Evolutionary conservation across 2,888 invertebrate species (phyloP).

Genomic region (Tromatobia lineatoria): DNA sequence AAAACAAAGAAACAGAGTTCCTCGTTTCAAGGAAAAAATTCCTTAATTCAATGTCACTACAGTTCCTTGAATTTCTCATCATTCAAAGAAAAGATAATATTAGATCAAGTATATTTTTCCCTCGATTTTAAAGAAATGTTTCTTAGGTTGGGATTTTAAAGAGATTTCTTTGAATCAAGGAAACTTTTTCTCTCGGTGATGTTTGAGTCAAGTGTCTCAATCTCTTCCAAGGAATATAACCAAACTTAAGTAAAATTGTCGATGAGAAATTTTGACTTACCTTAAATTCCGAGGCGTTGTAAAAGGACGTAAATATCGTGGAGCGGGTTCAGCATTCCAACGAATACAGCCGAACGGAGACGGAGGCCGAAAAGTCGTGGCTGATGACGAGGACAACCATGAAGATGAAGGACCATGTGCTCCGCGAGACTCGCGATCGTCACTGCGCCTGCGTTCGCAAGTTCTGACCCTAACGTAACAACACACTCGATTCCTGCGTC

Average conservation of each 20-base stretch:
- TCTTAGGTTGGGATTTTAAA: no score
- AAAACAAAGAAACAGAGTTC: no score
- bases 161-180: no score
- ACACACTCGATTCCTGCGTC: slow-evolving; percentile 62
- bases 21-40: no score
- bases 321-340: not conserved
- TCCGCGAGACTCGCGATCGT: slow-evolving; percentile 80
- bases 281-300: slow-evolving; percentile 10
- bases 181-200: no score
- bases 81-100: no score
- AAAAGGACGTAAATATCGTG: slow-evolving; percentile 22
- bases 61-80: no score
- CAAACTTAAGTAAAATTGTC: not conserved
- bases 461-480: slow-evolving; percentile 78
- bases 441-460: slow-evolving; percentile 83
- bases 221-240: not conserved
- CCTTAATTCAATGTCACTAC: no score
- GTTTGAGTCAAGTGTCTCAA: not conserved
- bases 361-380: slow-evolving; percentile 43
- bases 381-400: slow-evolving; percentile 45
- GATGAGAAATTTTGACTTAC: slow-evolving; percentile 1
- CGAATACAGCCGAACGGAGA: slow-evolving; percentile 41
- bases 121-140: no score
- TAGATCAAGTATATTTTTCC: no score
- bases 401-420: slow-evolving; percentile 82